Conservation (phyloP, 2,113 vertebrate species). For the Notothenia coriiceps region DNA sequence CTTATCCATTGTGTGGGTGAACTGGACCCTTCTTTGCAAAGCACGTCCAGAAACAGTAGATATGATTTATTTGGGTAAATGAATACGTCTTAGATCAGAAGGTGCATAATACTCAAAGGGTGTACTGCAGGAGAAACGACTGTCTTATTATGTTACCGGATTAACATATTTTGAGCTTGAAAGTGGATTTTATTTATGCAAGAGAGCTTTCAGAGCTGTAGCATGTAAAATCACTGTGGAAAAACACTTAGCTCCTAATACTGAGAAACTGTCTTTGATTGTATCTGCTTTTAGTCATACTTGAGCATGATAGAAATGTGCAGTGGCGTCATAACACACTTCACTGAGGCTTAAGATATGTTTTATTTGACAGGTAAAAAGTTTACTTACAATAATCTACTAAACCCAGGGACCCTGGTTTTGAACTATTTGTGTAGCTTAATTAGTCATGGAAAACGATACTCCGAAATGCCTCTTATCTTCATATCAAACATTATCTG, state of each 20-base stretch:
- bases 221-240: slow-evolving; percentile 10
- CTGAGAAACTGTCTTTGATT: background rate
- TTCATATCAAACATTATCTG: background rate
- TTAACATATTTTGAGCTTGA: slow-evolving; percentile 55
- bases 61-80: slow-evolving; percentile 22
- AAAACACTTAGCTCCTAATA: background rate
- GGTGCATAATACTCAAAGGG: slow-evolving; percentile 33
- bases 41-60: slow-evolving; percentile 12
- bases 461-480: background rate
- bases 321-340: background rate
- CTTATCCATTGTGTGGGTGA: slow-evolving; percentile 38
- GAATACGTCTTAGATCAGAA: slow-evolving; percentile 24
- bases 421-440: background rate
- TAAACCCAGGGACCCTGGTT: background rate
- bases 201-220: slow-evolving; percentile 30
- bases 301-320: background rate
- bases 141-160: slow-evolving; percentile 55
- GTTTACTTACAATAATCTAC: background rate
- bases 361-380: background rate
- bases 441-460: background rate
- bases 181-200: slow-evolving; percentile 65
- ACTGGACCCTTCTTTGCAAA: slow-evolving; percentile 19
- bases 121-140: slow-evolving; percentile 13
- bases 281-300: background rate
- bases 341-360: background rate